Evolutionary conservation across 2,113 vertebrate genomes (phyloP), one percentile per base, ranked within the genome.

Genomic region (Lepisosteus osseus): DNA sequence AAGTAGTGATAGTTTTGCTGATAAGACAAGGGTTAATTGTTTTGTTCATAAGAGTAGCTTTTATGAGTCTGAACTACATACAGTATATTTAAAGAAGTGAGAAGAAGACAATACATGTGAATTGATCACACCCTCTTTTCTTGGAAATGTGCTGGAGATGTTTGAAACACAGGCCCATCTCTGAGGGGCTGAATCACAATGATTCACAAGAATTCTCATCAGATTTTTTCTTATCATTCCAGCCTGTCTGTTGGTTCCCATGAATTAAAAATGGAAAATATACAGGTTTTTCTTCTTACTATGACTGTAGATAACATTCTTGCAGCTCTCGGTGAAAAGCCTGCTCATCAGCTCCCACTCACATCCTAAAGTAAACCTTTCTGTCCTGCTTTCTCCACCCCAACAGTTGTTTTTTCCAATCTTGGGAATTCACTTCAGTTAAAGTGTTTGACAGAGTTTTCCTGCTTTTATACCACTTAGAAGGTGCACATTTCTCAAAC

Each of bases 391-490:
- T 84, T 85, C 81, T 86, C 76, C 81, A 84, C 74, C 73, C 79
- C 70, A 78, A 61, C 76, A 76, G 71, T 84, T 78, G 45, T 74
- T 76, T 70, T 80, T 83, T 82, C 85, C 82, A 80, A 89, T 86
- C 88, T 85, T 82, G 90, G 88, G 90, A 92, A 91, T 94, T 93
- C 86, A 87, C 88, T 87, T 93, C 87, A 91, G 87, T 87, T 84
- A 88, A 88, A 90, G 89, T 92, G 86, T 88, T 86, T 93, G 89
- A 94, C 91, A 94, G 82, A 80, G 86, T 92, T 90, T 94, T 93
- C 85, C 88, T 93, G 90, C 80, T 85, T 93, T 90, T 81, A 77
- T 93, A 78, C 77, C 69, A 70, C 78, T 87, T 78, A 87, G 84
- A 93, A 93, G 87, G 88, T 92, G 86, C 80, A 78, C 80, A 84